phyloP scores from a whole-genome alignment of 2,888 invertebrate genomes.

The Phaonia tiefii region DNA sequence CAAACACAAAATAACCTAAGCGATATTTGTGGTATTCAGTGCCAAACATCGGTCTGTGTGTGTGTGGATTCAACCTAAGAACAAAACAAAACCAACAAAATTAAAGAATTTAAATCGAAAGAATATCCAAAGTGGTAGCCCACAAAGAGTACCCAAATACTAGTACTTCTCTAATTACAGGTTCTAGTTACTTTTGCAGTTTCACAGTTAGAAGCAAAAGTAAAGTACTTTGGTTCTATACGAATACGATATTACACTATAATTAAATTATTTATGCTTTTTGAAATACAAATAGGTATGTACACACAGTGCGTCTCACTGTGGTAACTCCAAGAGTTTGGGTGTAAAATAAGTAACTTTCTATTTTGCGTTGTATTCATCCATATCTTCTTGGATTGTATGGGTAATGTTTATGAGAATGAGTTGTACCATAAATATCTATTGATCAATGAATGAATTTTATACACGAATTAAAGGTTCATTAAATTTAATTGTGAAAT shows the following conservation, averaged over 20 bases:
- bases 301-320: neutral
- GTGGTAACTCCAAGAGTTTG: constrained; percentile 26
- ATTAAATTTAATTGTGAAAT: constrained; percentile 12
- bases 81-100: neutral
- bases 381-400: neutral
- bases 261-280: constrained; percentile 62
- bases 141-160: neutral
- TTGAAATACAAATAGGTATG: constrained; percentile 7
- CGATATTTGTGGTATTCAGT: neutral
- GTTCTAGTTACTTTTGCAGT: constrained; percentile 42
- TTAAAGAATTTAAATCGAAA: constrained; percentile 13
- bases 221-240: constrained; percentile 38
- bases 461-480: neutral
- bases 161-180: constrained; percentile 35
- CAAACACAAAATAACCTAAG: neutral
- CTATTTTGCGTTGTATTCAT: constrained; percentile 30
- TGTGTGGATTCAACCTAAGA: neutral
- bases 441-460: neutral
- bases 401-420: neutral
- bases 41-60: neutral
- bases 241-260: constrained; percentile 30
- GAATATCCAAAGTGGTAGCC: neutral
- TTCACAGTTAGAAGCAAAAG: constrained; percentile 41
- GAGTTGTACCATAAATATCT: neutral
- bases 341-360: constrained; percentile 30